Base-by-base conservation (phyloP, 1,140 invertebrate species). In the Megathymus violae region DNA sequence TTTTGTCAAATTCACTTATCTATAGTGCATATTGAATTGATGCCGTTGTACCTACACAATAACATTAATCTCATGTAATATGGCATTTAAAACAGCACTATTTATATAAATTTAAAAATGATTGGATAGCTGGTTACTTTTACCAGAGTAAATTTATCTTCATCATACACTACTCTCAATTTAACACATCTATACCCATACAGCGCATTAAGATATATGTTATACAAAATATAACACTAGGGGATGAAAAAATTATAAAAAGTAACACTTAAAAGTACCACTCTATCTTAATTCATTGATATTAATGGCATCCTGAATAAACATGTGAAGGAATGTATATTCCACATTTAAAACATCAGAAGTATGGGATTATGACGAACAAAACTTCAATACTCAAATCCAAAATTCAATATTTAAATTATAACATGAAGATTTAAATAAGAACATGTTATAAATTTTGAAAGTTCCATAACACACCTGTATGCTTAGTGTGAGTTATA, bases 221-320 rank as follows among this genome's bases (percentile, higher is more conserved):
- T 17, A 51, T 51, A 51, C 31, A n/a, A n/a, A n/a, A n/a, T n/a
- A n/a, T n/a, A n/a, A n/a, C n/a, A n/a, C n/a, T n/a, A n/a, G n/a
- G n/a, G n/a, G n/a, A n/a, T n/a, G n/a, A n/a, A n/a, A n/a, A 38
- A 38, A 3, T 6, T 25, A 25, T 25, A 48, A 31, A 50, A 38
- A 16, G 6, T n/a, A 51, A 51, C 48, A 51, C 31, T 51, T 36
- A 51, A 6, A 4, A 51, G 22, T 51, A 51, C 48, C 22, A 31
- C 4, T 31, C 27, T 31, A 31, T 9, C 1, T 31, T 51, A 38
- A 13, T 11, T 31, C 4, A 38, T 11, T 15, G 34, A 19, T 11
- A 13, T 17, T 10, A 51, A 50, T 31, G 16, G n/a, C 16, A 19
- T 36, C 15, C 48, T 38, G 14, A 51, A 34, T n/a, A n/a, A 38